phyloP scores from a whole-genome alignment of 2,888 invertebrate genomes.

The Napeogenes sylphis region DNA sequence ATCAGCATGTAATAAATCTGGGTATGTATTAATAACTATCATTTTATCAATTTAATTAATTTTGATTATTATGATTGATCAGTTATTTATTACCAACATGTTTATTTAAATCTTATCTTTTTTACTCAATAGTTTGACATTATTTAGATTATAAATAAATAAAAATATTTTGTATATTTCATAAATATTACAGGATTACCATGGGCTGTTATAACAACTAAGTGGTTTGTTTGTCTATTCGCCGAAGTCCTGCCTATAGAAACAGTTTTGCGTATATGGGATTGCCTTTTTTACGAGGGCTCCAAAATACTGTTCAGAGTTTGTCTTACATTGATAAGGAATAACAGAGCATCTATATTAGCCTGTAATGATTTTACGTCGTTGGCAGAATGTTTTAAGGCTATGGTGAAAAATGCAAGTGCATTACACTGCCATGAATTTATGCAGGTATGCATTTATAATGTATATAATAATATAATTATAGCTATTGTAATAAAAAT shows the following conservation, averaged over 20 bases:
- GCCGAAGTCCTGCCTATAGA: constrained; percentile 96
- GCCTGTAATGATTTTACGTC: constrained; percentile 88
- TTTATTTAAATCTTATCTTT: too few species aligned
- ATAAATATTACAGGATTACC: constrained; percentile 79
- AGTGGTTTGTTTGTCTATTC: constrained; percentile 97
- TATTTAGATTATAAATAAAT: neutral
- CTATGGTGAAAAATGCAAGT: constrained; percentile 86
- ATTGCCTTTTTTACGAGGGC: constrained; percentile 96
- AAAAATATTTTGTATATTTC: neutral
- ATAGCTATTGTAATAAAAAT: neutral
- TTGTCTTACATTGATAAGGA: constrained; percentile 88
- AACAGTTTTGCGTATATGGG: constrained; percentile 97
- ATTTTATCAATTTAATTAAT: constrained; percentile 16
- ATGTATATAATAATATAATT: neutral
- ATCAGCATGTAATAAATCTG: constrained; percentile 86
- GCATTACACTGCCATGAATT: constrained; percentile 93
- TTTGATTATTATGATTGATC: neutral
- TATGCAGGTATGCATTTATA: constrained; percentile 81
- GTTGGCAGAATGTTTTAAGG: constrained; percentile 88
- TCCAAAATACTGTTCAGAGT: constrained; percentile 95
- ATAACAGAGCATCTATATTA: constrained; percentile 84
- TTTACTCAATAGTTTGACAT: too few species aligned
- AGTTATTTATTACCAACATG: neutral
- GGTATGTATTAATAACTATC: constrained; percentile 60
- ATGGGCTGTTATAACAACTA: constrained; percentile 94